phyloP scores from a whole-genome alignment of 2,888 invertebrate genomes.

The Apotomis turbidana region DNA sequence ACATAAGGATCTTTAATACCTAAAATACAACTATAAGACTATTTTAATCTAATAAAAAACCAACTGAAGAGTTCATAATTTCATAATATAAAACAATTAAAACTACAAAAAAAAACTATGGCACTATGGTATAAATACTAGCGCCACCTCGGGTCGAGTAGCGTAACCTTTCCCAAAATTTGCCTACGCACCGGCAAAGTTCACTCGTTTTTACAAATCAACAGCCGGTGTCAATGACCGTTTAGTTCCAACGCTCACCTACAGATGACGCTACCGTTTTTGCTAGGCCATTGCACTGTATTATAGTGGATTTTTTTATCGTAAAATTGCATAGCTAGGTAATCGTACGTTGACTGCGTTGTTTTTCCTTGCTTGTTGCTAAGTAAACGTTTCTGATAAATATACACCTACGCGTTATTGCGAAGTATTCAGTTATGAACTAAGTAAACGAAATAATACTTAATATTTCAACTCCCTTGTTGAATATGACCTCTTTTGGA shows the following conservation, averaged over 20 bases:
- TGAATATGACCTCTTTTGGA: no score
- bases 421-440: neutral
- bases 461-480: no score
- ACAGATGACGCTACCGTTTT: constrained; percentile 63
- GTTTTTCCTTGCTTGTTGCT: constrained; percentile 51
- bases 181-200: constrained; percentile 39
- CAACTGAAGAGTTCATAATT: no score
- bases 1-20: no score
- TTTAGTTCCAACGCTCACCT: constrained; percentile 46
- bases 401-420: constrained; percentile 15
- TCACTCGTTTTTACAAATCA: constrained; percentile 29
- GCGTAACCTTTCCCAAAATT: constrained; percentile 46
- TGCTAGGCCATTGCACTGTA: constrained; percentile 34
- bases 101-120: constrained; percentile 6
- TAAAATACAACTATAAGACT: no score
- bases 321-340: constrained; percentile 55
- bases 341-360: constrained; percentile 69
- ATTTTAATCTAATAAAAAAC: no score
- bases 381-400: constrained; percentile 29
- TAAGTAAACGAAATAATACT: no score
- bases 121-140: neutral
- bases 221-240: constrained; percentile 36
- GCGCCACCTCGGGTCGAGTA: constrained; percentile 58
- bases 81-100: neutral
- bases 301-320: constrained; percentile 34